These are phyloP conservation scores for Pachypanchax playfairii DNA, from an alignment of 2,113 vertebrate species.

Conservation along the genomic window DNA sequence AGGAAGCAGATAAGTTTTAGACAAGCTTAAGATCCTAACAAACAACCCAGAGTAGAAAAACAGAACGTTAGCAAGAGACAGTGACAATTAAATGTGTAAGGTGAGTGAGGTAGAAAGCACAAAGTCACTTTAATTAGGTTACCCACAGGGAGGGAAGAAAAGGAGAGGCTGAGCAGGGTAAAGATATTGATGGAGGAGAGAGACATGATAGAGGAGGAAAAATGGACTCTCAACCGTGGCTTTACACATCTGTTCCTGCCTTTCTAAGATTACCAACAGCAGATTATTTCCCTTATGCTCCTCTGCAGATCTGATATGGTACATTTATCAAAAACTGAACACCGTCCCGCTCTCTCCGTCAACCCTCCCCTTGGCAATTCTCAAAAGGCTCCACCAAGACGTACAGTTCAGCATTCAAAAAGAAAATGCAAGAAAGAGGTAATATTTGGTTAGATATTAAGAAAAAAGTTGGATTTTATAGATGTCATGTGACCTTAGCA, in stretches of 20 bases:
- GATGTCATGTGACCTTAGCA: slow-evolving; percentile 80
- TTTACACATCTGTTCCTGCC: slow-evolving; percentile 64
- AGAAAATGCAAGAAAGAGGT: slow-evolving; percentile 29
- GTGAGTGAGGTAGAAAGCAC: slow-evolving; percentile 56
- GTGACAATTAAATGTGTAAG: slow-evolving; percentile 63
- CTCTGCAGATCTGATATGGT: slow-evolving; percentile 63
- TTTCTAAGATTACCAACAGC: slow-evolving; percentile 53
- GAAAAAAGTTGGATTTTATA: slow-evolving; percentile 84
- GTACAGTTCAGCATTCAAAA: slow-evolving; percentile 74
- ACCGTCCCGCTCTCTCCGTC: slow-evolving; percentile 30
- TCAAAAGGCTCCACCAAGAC: slow-evolving; percentile 60
- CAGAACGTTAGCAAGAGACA: slow-evolving; percentile 75
- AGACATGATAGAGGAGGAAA: slow-evolving; percentile 38
- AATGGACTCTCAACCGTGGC: slow-evolving; percentile 43
- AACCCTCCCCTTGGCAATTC: slow-evolving; percentile 10
- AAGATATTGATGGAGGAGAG: slow-evolving; percentile 55
- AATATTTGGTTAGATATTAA: slow-evolving; percentile 81
- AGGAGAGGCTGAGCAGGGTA: slow-evolving; percentile 57
- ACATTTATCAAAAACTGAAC: slow-evolving; percentile 67
- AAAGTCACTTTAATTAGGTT: slow-evolving; percentile 69
- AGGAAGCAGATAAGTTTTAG: slow-evolving; percentile 33
- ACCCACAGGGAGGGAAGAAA: slow-evolving; percentile 70
- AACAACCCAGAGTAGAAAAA: slow-evolving; percentile 78
- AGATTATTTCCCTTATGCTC: slow-evolving; percentile 56
- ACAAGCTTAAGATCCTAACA: slow-evolving; percentile 57